A percentile compares a stretch with the other conserved stretches of the same genome.
Conservation (phyloP, 2,888 invertebrate species). For the Aelia acuminata region DNA sequence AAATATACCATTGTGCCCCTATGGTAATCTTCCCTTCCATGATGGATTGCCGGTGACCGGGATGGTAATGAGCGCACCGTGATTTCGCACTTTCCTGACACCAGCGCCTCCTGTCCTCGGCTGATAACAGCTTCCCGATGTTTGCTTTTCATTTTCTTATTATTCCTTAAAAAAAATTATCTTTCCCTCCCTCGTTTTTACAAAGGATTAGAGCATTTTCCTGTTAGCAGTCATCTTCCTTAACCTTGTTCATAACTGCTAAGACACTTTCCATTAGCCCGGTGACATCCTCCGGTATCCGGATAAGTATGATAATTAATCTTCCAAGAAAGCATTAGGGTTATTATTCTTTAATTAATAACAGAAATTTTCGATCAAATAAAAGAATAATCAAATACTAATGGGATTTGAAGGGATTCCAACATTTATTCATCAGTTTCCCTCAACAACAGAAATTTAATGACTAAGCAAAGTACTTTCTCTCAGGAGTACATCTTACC, state of each 20-base stretch:
- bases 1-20: slow-evolving; percentile 26
- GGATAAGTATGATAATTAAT: background rate
- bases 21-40: background rate
- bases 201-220: background rate
- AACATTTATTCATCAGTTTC: too few species aligned
- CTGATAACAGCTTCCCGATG: background rate
- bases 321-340: background rate
- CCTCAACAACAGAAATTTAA: too few species aligned
- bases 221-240: background rate
- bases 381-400: background rate
- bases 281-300: background rate
- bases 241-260: background rate
- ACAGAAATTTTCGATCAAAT: too few species aligned
- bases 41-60: background rate
- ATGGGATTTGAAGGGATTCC: too few species aligned
- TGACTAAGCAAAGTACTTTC: too few species aligned
- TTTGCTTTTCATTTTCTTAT: slow-evolving; percentile 44
- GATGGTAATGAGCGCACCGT: slow-evolving; percentile 10
- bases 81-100: slow-evolving; percentile 38
- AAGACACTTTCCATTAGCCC: slow-evolving; percentile 15
- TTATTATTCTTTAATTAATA: background rate
- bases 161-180: slow-evolving; percentile 14
- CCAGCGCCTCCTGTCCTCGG: slow-evolving; percentile 14
- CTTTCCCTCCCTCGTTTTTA: background rate
- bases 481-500: too few species aligned